Evolutionary conservation across 2,797 vertebrate genomes (phyloP).

Genomic region (Scomberomorus guttatus): DNA sequence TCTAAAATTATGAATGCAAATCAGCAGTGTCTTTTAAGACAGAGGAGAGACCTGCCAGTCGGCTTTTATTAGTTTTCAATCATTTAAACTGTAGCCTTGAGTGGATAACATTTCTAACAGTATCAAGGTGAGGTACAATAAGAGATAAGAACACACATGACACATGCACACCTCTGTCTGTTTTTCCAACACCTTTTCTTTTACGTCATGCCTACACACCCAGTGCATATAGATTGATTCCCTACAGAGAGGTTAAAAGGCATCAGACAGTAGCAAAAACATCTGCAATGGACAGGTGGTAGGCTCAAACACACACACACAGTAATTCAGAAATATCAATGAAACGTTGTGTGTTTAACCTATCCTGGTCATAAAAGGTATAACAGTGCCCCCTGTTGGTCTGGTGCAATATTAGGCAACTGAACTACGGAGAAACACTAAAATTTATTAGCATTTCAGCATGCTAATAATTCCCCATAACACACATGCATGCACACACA

Average conservation of each 20-base stretch:
- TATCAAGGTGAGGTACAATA: conserved; percentile 8
- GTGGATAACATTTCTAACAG: conserved; percentile 7
- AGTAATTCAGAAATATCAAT: conserved; percentile 36
- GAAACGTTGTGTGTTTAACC: conserved; percentile 30
- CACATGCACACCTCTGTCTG: background rate
- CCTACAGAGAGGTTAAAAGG: conserved; percentile 29
- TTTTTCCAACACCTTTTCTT: background rate
- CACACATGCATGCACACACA: background rate
- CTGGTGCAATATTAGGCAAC: background rate
- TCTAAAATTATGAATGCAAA: conserved; percentile 11
- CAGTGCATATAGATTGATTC: conserved; percentile 16
- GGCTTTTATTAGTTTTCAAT: background rate
- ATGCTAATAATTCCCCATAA: background rate
- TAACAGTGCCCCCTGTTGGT: conserved; percentile 70
- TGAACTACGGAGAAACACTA: conserved; percentile 6
- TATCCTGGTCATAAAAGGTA: conserved; percentile 32
- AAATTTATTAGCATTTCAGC: conserved; percentile 12
- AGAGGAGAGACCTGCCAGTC: background rate
- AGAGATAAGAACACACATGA: conserved; percentile 2
- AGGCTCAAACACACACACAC: conserved; percentile 21
- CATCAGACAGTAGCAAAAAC: conserved; percentile 32
- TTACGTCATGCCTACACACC: background rate
- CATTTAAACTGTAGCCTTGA: background rate
- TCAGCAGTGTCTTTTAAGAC: background rate
- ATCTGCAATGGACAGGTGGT: conserved; percentile 52